Evolutionary conservation across 2,888 invertebrate genomes (phyloP), one percentile per base, ranked within the genome.

Genomic region (Caenorhabditis sp.): DNA sequence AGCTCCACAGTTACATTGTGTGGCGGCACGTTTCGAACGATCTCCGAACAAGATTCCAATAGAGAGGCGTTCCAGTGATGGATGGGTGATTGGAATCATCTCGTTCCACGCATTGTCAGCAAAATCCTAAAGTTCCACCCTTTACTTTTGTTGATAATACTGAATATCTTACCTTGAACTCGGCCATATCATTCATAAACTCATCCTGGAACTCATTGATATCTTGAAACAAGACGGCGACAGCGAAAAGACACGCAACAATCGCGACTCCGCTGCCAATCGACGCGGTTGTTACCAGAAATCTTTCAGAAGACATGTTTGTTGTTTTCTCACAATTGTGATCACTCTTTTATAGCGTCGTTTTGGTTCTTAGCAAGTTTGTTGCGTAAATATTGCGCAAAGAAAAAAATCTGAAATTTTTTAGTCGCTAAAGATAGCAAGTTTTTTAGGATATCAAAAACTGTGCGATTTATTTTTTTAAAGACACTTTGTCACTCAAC

Each of bases 121-220:
- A 64, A 72, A 43, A 31, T 65, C 37, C 76, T 76, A 17, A 43
- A 43, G 14, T 17, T 3, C 2, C 8, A 12, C 14, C 2, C 14
- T 43, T 5, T 43, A 43, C 2, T 43, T 43, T 43, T 43, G 12
- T 43, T 43, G 36, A 59, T 60, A 6, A 43, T 14, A 17, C 3
- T 24, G 17, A 43, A 26, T 31, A 43, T 36, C 58, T 14, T 43
- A 76, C 68, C 62, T 68, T 74, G 70, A 77, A 77, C 49, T 77
- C 74, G 43, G 62, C 67, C 73, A 77, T 74, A 58, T 77, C 77
- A 55, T 70, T 70, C 73, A 74, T 74, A n/a, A 77, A 70, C 51
- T 74, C 69, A 57, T 77, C 77, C 43, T 77, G 72, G 58, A 77
- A 68, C 31, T 72, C 65, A 61, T 77, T 77, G 77, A 77, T 77